Evolutionary conservation across 2,888 invertebrate species (phyloP).

Genomic region (Chouioia cunea): DNA sequence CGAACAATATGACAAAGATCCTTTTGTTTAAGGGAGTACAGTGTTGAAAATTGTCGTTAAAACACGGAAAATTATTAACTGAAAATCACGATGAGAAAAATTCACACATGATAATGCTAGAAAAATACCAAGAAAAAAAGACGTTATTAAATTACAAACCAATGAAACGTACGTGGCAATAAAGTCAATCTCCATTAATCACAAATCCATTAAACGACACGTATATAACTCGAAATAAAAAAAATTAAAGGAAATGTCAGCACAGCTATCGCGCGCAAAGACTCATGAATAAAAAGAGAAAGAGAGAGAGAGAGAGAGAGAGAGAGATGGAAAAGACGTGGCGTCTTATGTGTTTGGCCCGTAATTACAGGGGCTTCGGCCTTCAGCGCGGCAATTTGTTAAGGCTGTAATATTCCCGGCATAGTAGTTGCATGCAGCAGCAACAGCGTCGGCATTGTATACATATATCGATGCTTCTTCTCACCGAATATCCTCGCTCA

Average conservation of each 20-base stretch:
- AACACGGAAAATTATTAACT: constrained; percentile 12
- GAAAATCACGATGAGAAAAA: constrained; percentile 22
- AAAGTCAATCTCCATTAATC: no score
- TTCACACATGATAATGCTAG: not conserved
- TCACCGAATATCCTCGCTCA: constrained; percentile 56
- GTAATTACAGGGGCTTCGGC: constrained; percentile 65
- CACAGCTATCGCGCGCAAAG: constrained; percentile 8
- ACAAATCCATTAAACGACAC: no score
- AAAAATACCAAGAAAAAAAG: no score
- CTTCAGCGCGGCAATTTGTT: constrained; percentile 68
- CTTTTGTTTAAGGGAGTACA: constrained; percentile 1
- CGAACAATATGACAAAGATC: constrained; percentile 41
- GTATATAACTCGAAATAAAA: not conserved
- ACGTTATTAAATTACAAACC: no score
- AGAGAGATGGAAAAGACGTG: constrained; percentile 26
- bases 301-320: constrained; percentile 15
- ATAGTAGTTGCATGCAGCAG: constrained; percentile 47
- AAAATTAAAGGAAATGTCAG: not conserved
- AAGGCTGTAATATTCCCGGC: constrained; percentile 66
- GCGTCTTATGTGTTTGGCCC: constrained; percentile 52
- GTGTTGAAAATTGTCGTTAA: constrained; percentile 22
- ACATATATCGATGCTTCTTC: constrained; percentile 64
- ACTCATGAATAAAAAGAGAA: constrained; percentile 15
- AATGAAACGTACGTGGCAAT: no score
- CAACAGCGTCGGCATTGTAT: constrained; percentile 37